Base-by-base conservation (phyloP, 2,888 invertebrate species). In the Acrobasis repandana region DNA sequence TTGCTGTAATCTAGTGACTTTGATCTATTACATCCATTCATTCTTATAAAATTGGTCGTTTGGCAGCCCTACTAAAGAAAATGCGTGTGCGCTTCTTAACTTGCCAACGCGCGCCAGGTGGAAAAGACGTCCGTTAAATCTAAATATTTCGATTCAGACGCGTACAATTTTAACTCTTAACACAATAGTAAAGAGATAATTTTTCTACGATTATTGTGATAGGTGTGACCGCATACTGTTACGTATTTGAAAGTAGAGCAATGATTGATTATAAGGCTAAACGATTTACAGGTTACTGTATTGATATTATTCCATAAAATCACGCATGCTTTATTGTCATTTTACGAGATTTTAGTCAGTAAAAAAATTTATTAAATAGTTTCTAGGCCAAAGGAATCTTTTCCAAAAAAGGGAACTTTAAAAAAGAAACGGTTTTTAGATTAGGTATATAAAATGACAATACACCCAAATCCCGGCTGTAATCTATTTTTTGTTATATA, bases 401-500 rank as follows among this genome's bases (percentile, higher is more conserved):
- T 11, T 38, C 9, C 34, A 34, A 34, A 34, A 34, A 34, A 36
- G 36, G 73, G 71, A 74, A n/a, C n/a, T 28, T 28, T 2, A 28
- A 28, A 28, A 28, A 28, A 72, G 68, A 58, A 51, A 67, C 70
- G 69, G 70, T 63, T 9, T 47, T n/a, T n/a, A n/a, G n/a, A 47
- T 15, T 15, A 14, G n/a, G 20, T 50, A 50, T 11, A 50, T 11
- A 54, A 60, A 61, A 54, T 43, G 54, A 43, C 54, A 54, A 38
- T 38, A 38, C 61, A 64, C 61, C 65, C 69, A 71, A 74, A 78
- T 78, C 75, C 72, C 72, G 62, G 60, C 65, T 64, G 80, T 84
- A 83, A 89, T 89, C 89, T 79, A 80, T 74, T 67, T 76, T 74
- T 67, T 76, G 66, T 74, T 90, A 90, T 90, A 88, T 88, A 84